phyloP scores from a whole-genome alignment of 1,140 invertebrate genomes.

The Ridgeia piscesae region DNA sequence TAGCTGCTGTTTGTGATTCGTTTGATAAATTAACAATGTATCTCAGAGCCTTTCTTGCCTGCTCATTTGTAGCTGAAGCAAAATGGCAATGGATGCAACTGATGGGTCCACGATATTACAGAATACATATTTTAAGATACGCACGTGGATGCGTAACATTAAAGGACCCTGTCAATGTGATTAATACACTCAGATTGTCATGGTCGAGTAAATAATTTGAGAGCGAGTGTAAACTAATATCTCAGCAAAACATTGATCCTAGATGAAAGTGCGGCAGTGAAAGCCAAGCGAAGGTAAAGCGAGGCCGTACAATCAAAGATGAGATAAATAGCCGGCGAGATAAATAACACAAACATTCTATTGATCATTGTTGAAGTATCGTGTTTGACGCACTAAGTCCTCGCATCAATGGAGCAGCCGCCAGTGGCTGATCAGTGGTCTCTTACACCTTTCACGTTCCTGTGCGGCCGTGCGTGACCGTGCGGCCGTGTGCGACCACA shows the following conservation, averaged over 20 bases:
- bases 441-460: neutral
- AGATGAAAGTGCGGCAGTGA: neutral
- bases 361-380: neutral
- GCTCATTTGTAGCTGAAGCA: neutral
- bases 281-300: neutral
- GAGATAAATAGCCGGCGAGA: neutral
- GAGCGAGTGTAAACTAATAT: neutral
- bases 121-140: neutral
- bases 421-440: neutral
- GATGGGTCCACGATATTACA: neutral
- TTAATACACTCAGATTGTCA: neutral
- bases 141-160: neutral
- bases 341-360: constrained; percentile 2
- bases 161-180: neutral
- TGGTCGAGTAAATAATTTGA: neutral
- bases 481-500: neutral
- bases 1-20: neutral
- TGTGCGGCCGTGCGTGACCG: neutral
- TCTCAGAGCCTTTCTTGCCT: neutral
- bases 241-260: neutral
- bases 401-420: neutral
- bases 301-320: neutral
- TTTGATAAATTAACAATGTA: neutral
- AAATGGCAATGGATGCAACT: neutral
- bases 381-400: neutral